Conservation (phyloP, 2,888 invertebrate genomes). For the Drosophila gaucha region DNA sequence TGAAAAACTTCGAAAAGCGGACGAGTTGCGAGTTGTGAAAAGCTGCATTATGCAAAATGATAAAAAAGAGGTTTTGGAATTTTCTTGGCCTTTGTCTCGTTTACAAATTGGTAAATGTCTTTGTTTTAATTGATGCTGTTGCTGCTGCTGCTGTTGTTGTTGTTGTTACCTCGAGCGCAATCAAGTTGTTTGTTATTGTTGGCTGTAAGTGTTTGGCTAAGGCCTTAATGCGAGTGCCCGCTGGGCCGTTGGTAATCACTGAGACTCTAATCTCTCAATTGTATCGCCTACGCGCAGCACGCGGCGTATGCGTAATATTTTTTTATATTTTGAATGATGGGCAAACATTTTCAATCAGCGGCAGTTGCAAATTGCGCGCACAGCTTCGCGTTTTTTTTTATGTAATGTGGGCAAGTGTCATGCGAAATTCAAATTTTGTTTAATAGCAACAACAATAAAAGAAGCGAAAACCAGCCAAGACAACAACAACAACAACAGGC, state of each 20-base stretch:
- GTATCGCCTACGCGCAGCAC: slow-evolving; percentile 24
- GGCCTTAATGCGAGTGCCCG: slow-evolving; percentile 35
- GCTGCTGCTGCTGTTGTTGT: slow-evolving; percentile 11
- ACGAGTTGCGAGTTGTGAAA: slow-evolving; percentile 21
- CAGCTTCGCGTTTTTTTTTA: slow-evolving; percentile 44
- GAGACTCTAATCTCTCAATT: slow-evolving; percentile 30
- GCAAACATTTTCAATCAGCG: slow-evolving; percentile 36
- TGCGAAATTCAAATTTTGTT: slow-evolving; percentile 55
- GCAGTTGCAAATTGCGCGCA: slow-evolving; percentile 34
- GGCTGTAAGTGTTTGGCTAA: slow-evolving; percentile 21
- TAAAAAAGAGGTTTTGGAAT: slow-evolving; percentile 13
- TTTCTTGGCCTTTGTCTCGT: slow-evolving; percentile 35
- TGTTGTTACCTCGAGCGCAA: slow-evolving; percentile 43
- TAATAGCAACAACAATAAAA: slow-evolving; percentile 25
- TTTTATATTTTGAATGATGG: slow-evolving; percentile 21
- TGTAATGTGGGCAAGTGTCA: slow-evolving; percentile 72
- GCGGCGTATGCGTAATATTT: slow-evolving; percentile 53
- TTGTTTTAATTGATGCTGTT: slow-evolving; percentile 52
- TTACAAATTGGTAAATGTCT: slow-evolving; percentile 44
- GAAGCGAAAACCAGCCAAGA: slow-evolving; percentile 6
- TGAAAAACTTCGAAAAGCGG: slow-evolving; percentile 5
- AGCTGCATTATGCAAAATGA: slow-evolving; percentile 51
- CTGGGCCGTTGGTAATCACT: slow-evolving; percentile 11
- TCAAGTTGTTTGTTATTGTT: slow-evolving; percentile 36
- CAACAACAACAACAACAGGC: slow-evolving; percentile 18